These are phyloP conservation scores for Cyclopterus lumpus DNA, from an alignment of 2,797 vertebrate genomes.

Conservation along the genomic window DNA sequence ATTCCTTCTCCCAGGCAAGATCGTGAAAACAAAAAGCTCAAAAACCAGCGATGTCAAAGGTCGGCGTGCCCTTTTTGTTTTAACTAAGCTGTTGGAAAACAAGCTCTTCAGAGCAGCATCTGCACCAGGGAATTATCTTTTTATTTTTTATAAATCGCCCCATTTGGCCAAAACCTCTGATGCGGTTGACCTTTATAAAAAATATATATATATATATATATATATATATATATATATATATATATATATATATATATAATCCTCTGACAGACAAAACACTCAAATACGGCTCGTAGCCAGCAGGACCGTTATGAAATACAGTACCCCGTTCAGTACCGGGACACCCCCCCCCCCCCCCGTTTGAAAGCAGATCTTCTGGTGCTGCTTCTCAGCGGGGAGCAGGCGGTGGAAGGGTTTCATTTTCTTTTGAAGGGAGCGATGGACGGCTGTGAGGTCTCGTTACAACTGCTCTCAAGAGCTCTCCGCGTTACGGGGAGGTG, in stretches of 20 bases:
- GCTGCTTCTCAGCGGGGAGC: conserved; percentile 79
- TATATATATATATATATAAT: too few species aligned
- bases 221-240: too few species aligned
- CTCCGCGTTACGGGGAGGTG: conserved; percentile 36
- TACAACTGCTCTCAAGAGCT: conserved; percentile 77
- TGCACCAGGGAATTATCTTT: conserved; percentile 41
- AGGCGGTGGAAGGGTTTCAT: conserved; percentile 78
- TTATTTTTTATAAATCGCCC: conserved; percentile 50
- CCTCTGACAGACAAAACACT: conserved; percentile 26
- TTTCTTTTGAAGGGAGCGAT: conserved; percentile 84
- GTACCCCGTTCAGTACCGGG: background rate
- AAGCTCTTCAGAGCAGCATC: conserved; percentile 56
- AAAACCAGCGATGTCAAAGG: conserved; percentile 64
- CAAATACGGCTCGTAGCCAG: conserved; percentile 42
- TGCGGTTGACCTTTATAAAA: conserved; percentile 58
- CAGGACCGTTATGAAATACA: conserved; percentile 51
- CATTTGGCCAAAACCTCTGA: conserved; percentile 49
- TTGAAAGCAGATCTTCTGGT: conserved; percentile 84
- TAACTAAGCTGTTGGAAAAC: conserved; percentile 66
- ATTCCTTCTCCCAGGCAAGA: conserved; percentile 50
- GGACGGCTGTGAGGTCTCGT: conserved; percentile 72
- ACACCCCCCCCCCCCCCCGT: too few species aligned
- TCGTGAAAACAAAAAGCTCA: conserved; percentile 50
- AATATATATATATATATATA: too few species aligned
- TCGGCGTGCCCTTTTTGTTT: conserved; percentile 73